phyloP scores from a whole-genome alignment of 2,113 vertebrate species.

The Dolichotis patagonum region DNA sequence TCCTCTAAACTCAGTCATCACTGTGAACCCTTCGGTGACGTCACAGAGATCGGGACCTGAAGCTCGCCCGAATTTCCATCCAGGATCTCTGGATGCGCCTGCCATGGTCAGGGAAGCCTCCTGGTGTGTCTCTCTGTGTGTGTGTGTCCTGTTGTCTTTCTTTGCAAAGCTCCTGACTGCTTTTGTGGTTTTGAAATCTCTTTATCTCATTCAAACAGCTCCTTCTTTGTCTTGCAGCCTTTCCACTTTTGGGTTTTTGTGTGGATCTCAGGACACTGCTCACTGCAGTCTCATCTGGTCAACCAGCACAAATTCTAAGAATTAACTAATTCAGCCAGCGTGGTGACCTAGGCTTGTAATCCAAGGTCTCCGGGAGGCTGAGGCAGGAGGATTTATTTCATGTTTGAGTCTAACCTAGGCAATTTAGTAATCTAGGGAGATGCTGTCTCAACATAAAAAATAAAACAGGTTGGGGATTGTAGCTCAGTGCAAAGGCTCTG shows the following conservation, averaged over 20 bases:
- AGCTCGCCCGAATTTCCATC: neutral
- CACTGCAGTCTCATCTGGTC: neutral
- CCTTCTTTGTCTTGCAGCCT: too few relatives aligned
- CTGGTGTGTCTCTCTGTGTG: too few relatives aligned
- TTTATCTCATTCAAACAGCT: neutral
- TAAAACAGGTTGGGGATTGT: neutral
- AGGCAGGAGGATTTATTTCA: neutral
- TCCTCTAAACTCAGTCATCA: fast-evolving
- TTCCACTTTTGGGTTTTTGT: neutral
- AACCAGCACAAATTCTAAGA: slow-evolving; percentile 7
- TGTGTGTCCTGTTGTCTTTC: neutral
- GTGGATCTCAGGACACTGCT: neutral
- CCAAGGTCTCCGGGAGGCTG: neutral
- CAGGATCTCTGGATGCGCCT: neutral
- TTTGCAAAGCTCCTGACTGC: neutral
- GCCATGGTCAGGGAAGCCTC: too few relatives aligned
- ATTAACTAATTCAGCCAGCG: slow-evolving; percentile 48
- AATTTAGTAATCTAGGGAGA: neutral
- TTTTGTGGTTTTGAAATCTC: fast-evolving
- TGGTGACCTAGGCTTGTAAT: neutral
- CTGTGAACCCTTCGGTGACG: too few relatives aligned
- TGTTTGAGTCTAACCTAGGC: neutral
- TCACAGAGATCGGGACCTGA: neutral
- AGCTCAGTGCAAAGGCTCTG: neutral
- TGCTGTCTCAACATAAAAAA: neutral